Conservation (phyloP, 2,797 vertebrate species). For the Oryzias sinensis region DNA sequence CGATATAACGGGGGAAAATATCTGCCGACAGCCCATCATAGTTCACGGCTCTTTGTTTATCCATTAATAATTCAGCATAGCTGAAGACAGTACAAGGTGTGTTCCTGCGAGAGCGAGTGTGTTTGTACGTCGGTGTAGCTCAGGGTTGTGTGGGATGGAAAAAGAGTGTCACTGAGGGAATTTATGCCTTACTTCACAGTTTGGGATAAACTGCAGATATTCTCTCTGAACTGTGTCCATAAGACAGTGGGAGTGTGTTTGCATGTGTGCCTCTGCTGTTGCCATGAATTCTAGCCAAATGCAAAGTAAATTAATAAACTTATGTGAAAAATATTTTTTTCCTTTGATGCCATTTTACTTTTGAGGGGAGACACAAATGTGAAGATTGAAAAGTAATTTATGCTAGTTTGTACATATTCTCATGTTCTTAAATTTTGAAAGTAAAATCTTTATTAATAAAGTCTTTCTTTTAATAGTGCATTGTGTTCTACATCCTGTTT, state of each 20-base stretch:
- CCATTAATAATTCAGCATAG: conserved; percentile 80
- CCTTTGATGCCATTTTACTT: no score
- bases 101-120: conserved; percentile 16
- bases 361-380: no score
- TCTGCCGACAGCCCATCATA: conserved; percentile 74
- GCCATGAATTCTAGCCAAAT: background rate
- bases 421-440: no score
- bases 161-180: conserved; percentile 55
- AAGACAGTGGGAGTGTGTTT: background rate
- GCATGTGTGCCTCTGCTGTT: background rate
- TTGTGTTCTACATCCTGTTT: no score
- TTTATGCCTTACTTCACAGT: conserved; percentile 53
- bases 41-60: conserved; percentile 74
- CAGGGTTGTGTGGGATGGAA: conserved; percentile 33
- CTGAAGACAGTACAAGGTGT: conserved; percentile 69
- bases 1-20: conserved; percentile 69
- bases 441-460: no score
- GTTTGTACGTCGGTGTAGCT: conserved; percentile 8
- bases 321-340: no score
- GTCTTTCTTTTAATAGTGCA: no score
- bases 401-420: no score
- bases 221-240: conserved; percentile 38
- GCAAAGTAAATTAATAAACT: background rate
- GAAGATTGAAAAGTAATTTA: no score
- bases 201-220: conserved; percentile 65